Evolutionary conservation across 2,797 vertebrate species (phyloP), one percentile per base, ranked within the genome.

Genomic region (Odontamblyopus rebecca): DNA sequence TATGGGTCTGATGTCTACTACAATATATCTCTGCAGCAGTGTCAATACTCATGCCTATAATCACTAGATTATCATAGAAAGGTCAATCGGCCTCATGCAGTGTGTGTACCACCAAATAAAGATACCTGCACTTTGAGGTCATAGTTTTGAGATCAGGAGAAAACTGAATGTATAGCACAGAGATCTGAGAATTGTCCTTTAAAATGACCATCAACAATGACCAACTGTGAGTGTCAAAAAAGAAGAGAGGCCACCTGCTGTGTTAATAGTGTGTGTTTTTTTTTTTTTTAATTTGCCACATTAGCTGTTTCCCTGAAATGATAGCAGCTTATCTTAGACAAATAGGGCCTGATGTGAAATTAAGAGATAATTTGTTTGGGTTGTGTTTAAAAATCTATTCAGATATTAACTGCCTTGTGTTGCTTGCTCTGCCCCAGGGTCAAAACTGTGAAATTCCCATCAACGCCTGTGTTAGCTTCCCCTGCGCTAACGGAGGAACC

Each of bases 381-480:
- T 13, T 44, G 12, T n/a, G 23, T 26, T 23, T 38, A 15, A 2
- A 2, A 57, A 16, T 61, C 23, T 29, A 30, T 67, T 50, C 15
- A 70, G 26, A 67, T 16, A 59, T 72, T 67, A 59, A 77, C 69
- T 56, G 65, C 6, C 70, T 76, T 71, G 8, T 16, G 11, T 67
- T 38, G 16, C 8, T 19, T 74, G 23, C 11, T 74, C 68, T 79
- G 74, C 68, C 80, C 53, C 78, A 99, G 98, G 97, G 97, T 82
- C 95, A 88, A 82, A 95, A 98, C 91, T 99, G 98, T 89, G 94
- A 95, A 18, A 74, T 93, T n/a, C 94, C 95, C 72, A 95, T 98
- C 89, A 98, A 99, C 66, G 94, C 96, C 75, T 99, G 98, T 64
- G 91, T 98, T 80, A 97, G 96, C 85, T 95, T 94, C 77, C 97